Evolutionary conservation across 2,797 vertebrate species (phyloP), one percentile per base, ranked within the genome.

Genomic region (Spatula clypeata): DNA sequence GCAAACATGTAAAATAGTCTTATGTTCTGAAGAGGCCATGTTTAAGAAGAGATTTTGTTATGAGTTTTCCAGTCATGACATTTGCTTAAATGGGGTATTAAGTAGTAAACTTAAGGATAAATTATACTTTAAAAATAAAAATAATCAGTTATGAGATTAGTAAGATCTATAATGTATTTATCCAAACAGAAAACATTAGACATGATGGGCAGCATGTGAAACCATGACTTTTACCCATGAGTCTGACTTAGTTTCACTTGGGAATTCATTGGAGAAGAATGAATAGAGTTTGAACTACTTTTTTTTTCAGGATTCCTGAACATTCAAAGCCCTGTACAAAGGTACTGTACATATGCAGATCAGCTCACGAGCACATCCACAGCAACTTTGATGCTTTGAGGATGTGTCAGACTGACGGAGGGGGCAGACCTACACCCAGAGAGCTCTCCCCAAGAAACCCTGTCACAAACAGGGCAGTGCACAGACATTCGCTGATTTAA

Each of bases 1-100:
- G 64, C 77, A 95, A 94, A 85, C 86, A 81, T 0, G 34, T 89
- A 79, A 95, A 96, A 88, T 40, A 86, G 20, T 36, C 74, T 72
- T 73, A 65, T 16, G 44, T 89, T 96, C 49, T 92, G 76, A 91
- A 91, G 49, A 91, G 26, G 47, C 55, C 58, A 29, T 24, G 24
- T 49, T 86, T 67, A 8, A 67, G 79, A 93, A 66, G 64, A 73
- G 47, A 79, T 79, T 92, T 82, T 87, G 13, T 87, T 93, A 27
- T 1, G 7, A 79, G 55, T 36, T 91, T 94, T 86, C 27, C 44
- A 87, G 12, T 64, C 36, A 17, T 36, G 6, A 51, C 36, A 64
- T 70, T 85, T 58, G 5, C 38, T 79, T 76, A 64, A 94, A 67
- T 65, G 36, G 15, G 40, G 29, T 70, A 66, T 11, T 85, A 86